Conservation (phyloP, 53 echinoderm and acorn worm genomes). For the Holothuria leucospilota region DNA sequence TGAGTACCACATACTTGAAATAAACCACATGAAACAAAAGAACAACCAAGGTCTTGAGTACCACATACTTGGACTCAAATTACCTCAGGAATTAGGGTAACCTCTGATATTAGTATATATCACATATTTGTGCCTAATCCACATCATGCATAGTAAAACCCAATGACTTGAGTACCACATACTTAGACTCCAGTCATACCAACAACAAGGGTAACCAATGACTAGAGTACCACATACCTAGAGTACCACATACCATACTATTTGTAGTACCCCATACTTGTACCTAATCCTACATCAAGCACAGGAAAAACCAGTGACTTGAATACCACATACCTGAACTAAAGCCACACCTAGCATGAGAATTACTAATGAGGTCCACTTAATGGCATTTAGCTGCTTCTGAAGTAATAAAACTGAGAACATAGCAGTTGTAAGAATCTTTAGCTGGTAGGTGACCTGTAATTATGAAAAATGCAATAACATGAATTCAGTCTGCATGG, state of each 20-base stretch:
- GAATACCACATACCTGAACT: slow-evolving; percentile 74
- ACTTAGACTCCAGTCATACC: slow-evolving; percentile 88
- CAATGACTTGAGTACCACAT: neutral
- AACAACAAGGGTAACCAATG: slow-evolving; percentile 78
- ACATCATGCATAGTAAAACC: too few species aligned
- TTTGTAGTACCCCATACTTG: too few species aligned
- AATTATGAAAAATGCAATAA: neutral
- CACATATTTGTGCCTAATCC: too few species aligned
- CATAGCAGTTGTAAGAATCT: slow-evolving; percentile 96
- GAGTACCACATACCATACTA: too few species aligned
- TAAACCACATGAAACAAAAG: too few species aligned
- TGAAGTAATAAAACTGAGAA: slow-evolving; percentile 89
- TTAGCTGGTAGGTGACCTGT: slow-evolving; percentile 95
- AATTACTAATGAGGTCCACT: slow-evolving; percentile 84
- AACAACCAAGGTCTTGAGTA: too few species aligned
- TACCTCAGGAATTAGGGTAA: too few species aligned
- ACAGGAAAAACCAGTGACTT: neutral
- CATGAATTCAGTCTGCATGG: too few species aligned
- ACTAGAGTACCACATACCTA: slow-evolving; percentile 5
- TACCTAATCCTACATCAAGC: too few species aligned
- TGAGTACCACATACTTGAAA: too few species aligned
- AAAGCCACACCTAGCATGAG: slow-evolving; percentile 89
- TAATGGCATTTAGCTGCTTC: slow-evolving; percentile 66
- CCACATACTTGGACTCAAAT: too few species aligned
- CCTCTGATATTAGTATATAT: too few species aligned